A percentile compares a stretch with the other conserved stretches of the same genome.
Conservation (phyloP, 1,140 invertebrate genomes). For the Halesus radiatus region DNA sequence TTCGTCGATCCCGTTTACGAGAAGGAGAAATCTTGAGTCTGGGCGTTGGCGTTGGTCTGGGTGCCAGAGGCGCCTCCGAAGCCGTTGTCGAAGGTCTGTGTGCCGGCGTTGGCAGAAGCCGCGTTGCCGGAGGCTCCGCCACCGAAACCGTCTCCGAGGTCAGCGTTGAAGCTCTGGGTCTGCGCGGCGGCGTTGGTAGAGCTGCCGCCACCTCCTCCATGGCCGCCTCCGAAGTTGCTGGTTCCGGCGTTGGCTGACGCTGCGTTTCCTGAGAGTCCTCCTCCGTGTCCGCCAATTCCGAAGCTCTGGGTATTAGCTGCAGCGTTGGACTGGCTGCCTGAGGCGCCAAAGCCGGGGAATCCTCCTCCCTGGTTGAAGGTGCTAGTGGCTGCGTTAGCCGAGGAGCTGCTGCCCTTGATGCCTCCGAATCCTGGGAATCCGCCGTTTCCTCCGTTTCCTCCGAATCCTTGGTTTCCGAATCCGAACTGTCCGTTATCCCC, state of each 20-base stretch:
- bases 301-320: slow-evolving; percentile 45
- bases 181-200: slow-evolving; percentile 37
- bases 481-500: slow-evolving; percentile 30
- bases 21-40: slow-evolving; percentile 44
- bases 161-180: slow-evolving; percentile 36
- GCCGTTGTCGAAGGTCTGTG: slow-evolving; percentile 12
- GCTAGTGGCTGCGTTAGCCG: slow-evolving; percentile 44
- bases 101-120: slow-evolving; percentile 38
- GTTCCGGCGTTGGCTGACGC: slow-evolving; percentile 39
- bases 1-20: background rate
- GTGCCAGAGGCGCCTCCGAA: slow-evolving; percentile 9
- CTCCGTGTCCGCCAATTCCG: slow-evolving; percentile 20
- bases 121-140: slow-evolving; percentile 35
- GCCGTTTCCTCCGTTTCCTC: slow-evolving; percentile 17
- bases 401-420: slow-evolving; percentile 39
- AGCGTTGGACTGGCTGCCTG: slow-evolving; percentile 24
- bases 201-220: slow-evolving; percentile 16
- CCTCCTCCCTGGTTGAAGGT: slow-evolving; percentile 42
- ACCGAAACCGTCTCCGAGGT: slow-evolving; percentile 24
- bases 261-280: slow-evolving; percentile 21
- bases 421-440: slow-evolving; percentile 31
- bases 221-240: slow-evolving; percentile 7
- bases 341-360: slow-evolving; percentile 33
- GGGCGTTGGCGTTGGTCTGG: slow-evolving; percentile 30
- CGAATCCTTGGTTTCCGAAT: slow-evolving; percentile 35